Evolutionary conservation across 2,888 invertebrate genomes (phyloP).

Genomic region (Scaeva pyrastri): DNA sequence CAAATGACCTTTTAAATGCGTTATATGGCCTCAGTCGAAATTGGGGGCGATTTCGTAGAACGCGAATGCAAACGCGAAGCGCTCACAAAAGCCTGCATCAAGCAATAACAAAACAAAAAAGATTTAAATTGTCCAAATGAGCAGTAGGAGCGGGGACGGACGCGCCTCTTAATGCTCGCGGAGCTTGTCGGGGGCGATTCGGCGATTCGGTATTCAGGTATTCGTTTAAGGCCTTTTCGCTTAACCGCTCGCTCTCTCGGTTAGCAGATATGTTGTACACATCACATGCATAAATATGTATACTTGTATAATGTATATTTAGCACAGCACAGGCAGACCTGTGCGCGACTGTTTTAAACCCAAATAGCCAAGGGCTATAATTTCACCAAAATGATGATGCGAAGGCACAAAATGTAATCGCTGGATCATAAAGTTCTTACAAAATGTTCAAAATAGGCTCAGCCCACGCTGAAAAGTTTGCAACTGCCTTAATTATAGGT

Average conservation of each 20-base stretch:
- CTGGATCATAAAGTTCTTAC: constrained; percentile 76
- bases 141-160: constrained; percentile 50
- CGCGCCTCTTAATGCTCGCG: constrained; percentile 71
- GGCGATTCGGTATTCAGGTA: constrained; percentile 73
- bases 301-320: background rate
- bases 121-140: constrained; percentile 75
- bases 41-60: constrained; percentile 76
- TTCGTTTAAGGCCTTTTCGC: constrained; percentile 68
- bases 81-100: constrained; percentile 23
- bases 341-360: constrained; percentile 74
- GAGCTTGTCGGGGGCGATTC: constrained; percentile 74
- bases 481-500: constrained; percentile 76
- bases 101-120: constrained; percentile 55
- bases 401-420: constrained; percentile 76
- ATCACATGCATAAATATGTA: too few relatives aligned
- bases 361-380: constrained; percentile 76
- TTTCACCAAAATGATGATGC: constrained; percentile 76
- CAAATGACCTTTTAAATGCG: constrained; percentile 76
- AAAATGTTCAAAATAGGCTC: constrained; percentile 76
- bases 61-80: constrained; percentile 63
- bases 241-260: constrained; percentile 8
- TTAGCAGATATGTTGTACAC: background rate
- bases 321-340: constrained; percentile 24
- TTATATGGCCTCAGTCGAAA: constrained; percentile 73
- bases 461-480: constrained; percentile 76